Conservation (phyloP, 2,797 vertebrate species). For the Fistularia commersonii region DNA sequence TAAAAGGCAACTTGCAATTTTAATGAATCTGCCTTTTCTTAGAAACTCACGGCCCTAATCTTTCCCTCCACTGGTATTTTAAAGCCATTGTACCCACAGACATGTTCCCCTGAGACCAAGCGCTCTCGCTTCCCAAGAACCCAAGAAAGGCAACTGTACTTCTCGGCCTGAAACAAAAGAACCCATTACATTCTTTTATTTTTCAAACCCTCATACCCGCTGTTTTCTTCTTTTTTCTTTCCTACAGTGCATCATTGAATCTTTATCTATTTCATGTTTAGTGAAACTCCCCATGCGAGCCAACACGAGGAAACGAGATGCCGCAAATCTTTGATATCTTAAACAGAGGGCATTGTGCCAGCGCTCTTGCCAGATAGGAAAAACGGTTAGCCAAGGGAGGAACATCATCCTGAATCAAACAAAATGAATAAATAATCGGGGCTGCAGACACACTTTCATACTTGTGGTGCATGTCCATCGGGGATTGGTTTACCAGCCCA, state of each 20-base stretch:
- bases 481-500: conserved; percentile 75
- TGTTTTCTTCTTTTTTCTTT: conserved; percentile 1
- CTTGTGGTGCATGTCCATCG: conserved; percentile 71
- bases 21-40: conserved; percentile 51
- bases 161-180: conserved; percentile 62
- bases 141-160: conserved; percentile 43
- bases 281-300: conserved; percentile 73
- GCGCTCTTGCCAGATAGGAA: conserved; percentile 67
- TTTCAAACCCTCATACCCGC: conserved; percentile 40
- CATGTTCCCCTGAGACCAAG: conserved; percentile 59
- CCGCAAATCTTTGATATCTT: conserved; percentile 79
- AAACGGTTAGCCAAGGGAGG: conserved; percentile 70
- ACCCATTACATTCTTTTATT: conserved; percentile 64
- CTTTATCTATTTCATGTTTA: conserved; percentile 78
- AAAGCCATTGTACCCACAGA: conserved; percentile 51
- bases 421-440: conserved; percentile 82
- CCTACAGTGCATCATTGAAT: conserved; percentile 56
- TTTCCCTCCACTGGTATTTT: conserved; percentile 58
- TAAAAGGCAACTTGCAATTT: conserved; percentile 37
- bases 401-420: conserved; percentile 79
- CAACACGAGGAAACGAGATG: conserved; percentile 67
- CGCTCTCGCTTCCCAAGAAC: conserved; percentile 43
- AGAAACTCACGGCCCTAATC: conserved; percentile 46
- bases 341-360: conserved; percentile 79
- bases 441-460: conserved; percentile 76